Conservation (phyloP, 2,888 invertebrate species). For the Melanostoma mellinum region DNA sequence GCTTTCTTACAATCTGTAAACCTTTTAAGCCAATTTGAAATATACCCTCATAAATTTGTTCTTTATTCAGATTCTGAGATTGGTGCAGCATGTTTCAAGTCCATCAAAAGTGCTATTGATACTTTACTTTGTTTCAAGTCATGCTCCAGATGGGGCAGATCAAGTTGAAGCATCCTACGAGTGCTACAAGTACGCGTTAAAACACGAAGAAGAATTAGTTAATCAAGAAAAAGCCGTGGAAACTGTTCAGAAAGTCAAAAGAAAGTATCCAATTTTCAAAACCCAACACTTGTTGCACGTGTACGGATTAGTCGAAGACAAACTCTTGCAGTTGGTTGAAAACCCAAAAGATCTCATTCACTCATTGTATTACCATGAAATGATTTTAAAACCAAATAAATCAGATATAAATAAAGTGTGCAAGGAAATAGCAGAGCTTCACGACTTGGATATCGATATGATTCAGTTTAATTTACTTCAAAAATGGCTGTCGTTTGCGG, state of each 20-base stretch:
- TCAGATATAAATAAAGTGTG: constrained; percentile 80
- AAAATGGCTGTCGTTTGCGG: constrained; percentile 80
- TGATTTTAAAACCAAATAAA: constrained; percentile 79
- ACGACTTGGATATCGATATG: constrained; percentile 77
- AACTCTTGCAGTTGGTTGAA: constrained; percentile 79
- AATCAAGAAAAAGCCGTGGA: constrained; percentile 78
- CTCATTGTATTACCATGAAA: constrained; percentile 79
- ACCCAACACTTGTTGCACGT: constrained; percentile 80
- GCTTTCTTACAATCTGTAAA: constrained; percentile 81
- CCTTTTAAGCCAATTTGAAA: not conserved
- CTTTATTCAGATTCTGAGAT: constrained; percentile 77
- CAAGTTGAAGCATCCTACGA: constrained; percentile 81
- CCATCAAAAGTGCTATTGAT: constrained; percentile 79
- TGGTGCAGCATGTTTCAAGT: constrained; percentile 78
- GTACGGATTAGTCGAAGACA: constrained; percentile 80
- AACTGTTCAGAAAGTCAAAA: constrained; percentile 79
- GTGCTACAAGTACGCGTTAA: constrained; percentile 80
- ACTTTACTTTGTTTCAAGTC: constrained; percentile 80
- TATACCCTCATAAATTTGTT: not conserved
- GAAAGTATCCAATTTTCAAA: constrained; percentile 81
- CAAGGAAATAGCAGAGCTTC: constrained; percentile 79
- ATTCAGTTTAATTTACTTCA: constrained; percentile 80
- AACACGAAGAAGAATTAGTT: constrained; percentile 75
- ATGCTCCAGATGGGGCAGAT: constrained; percentile 81
- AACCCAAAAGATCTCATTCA: constrained; percentile 79